Evolutionary conservation across 1,140 invertebrate species (phyloP).

Genomic region (Chrysoperla carnea): DNA sequence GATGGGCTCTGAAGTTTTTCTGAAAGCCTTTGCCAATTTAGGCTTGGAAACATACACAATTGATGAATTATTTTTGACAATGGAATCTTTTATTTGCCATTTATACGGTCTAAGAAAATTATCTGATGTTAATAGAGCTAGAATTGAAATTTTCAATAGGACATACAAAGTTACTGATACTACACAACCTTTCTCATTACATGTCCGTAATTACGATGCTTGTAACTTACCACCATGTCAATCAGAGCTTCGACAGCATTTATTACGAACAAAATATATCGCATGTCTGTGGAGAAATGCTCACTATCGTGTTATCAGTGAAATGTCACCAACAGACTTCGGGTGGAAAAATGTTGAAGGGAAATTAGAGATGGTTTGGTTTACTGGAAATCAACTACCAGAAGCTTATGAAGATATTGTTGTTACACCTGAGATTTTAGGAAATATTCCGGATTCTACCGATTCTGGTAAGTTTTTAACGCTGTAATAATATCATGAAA

Average conservation of each 20-base stretch:
- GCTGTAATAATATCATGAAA: too few species aligned
- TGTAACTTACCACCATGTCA: conserved; percentile 11
- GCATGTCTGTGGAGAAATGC: too few species aligned
- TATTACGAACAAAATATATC: conserved; percentile 7
- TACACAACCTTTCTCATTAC: conserved; percentile 2
- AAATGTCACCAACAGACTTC: conserved; percentile 6
- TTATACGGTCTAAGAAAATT: conserved; percentile 6
- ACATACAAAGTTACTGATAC: conserved; percentile 5
- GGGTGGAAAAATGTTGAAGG: conserved; percentile 12
- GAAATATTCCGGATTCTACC: too few species aligned
- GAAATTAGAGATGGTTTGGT: conserved; percentile 14
- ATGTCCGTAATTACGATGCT: conserved; percentile 7
- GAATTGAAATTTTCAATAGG: conserved; percentile 7
- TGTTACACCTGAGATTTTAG: too few species aligned
- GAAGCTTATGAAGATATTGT: conserved; percentile 14
- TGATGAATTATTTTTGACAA: too few species aligned
- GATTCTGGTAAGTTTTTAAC: too few species aligned
- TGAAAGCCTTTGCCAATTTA: too few species aligned
- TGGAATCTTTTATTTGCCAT: conserved; percentile 4
- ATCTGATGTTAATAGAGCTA: conserved; percentile 6
- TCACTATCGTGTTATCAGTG: not conserved
- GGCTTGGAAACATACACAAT: too few species aligned
- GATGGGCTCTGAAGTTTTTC: conserved; percentile 3
- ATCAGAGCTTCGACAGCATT: conserved; percentile 13
- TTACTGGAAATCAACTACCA: conserved; percentile 14